Evolutionary conservation across 2,888 invertebrate genomes (phyloP).

Genomic region (Philopedon plagiatum): DNA sequence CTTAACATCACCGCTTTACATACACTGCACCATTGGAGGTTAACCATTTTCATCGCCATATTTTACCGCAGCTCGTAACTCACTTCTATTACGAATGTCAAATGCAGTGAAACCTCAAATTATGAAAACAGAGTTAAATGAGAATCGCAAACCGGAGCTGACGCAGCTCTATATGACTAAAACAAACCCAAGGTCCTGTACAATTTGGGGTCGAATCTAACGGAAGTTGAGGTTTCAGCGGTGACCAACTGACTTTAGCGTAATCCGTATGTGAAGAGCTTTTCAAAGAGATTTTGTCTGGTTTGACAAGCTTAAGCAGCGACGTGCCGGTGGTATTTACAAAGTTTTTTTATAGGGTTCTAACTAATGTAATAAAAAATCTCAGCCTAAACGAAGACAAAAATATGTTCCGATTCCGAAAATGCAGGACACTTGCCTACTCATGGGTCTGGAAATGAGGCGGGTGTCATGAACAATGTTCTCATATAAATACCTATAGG

Average conservation of each 20-base stretch:
- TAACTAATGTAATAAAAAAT: too few species aligned
- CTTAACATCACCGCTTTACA: neutral
- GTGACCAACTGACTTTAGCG: conserved; percentile 27
- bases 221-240: conserved; percentile 35
- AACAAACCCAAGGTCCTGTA: conserved; percentile 34
- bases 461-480: too few species aligned
- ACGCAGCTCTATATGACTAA: conserved; percentile 5
- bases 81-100: conserved; percentile 34
- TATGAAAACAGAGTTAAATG: conserved; percentile 39
- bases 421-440: too few species aligned
- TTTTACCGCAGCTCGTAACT: conserved; percentile 24
- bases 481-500: too few species aligned
- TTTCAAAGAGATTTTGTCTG: conserved; percentile 5
- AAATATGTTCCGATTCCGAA: too few species aligned
- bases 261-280: conserved; percentile 33
- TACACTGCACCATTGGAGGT: conserved; percentile 8
- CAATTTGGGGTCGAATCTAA: conserved; percentile 26
- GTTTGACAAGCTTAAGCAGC: neutral
- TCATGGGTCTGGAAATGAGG: too few species aligned
- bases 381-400: too few species aligned
- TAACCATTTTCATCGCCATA: conserved; percentile 27
- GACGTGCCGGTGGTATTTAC: too few species aligned
- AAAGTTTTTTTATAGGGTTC: too few species aligned
- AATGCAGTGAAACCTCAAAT: conserved; percentile 41
- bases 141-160: conserved; percentile 27